phyloP scores from a whole-genome alignment of 2,113 vertebrate genomes.

The Macquaria australasica region DNA sequence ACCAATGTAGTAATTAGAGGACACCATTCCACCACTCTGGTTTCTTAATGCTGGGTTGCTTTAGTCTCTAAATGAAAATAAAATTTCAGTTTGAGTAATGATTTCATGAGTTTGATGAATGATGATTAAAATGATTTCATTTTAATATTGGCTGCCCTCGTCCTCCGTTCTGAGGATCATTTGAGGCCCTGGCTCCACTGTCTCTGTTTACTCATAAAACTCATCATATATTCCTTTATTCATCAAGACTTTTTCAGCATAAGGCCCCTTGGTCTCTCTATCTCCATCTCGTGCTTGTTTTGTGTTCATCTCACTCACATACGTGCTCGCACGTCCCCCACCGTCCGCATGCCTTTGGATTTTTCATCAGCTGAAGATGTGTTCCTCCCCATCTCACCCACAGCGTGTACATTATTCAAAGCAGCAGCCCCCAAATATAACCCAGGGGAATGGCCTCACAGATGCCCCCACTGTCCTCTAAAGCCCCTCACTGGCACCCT shows the following conservation, averaged over 20 bases:
- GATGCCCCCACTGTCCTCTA: conserved; percentile 16
- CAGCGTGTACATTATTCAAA: conserved; percentile 61
- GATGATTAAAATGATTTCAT: not conserved
- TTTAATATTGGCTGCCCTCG: not conserved
- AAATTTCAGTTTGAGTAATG: not conserved
- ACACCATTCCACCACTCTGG: not conserved
- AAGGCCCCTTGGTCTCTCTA: not conserved
- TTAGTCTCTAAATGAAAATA: not conserved
- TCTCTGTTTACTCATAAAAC: conserved; percentile 36
- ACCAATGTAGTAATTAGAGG: not conserved
- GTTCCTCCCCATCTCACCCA: not conserved
- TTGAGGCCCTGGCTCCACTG: not conserved
- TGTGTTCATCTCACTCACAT: not conserved
- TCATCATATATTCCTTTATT: conserved; percentile 34
- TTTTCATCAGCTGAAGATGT: conserved; percentile 52
- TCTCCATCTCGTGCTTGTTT: not conserved
- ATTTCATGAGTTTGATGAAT: not conserved
- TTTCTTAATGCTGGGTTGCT: not conserved
- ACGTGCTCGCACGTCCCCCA: not conserved
- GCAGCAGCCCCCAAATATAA: conserved; percentile 45
- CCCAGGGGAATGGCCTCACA: conserved; percentile 37
- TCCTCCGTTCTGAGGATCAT: not conserved
- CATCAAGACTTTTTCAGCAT: conserved; percentile 25
- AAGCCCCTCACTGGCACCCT: not conserved
- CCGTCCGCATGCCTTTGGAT: conserved; percentile 29